Evolutionary conservation across 2,888 invertebrate genomes (phyloP), one percentile per base, ranked within the genome.

Genomic region (Dicyrtomina minuta): DNA sequence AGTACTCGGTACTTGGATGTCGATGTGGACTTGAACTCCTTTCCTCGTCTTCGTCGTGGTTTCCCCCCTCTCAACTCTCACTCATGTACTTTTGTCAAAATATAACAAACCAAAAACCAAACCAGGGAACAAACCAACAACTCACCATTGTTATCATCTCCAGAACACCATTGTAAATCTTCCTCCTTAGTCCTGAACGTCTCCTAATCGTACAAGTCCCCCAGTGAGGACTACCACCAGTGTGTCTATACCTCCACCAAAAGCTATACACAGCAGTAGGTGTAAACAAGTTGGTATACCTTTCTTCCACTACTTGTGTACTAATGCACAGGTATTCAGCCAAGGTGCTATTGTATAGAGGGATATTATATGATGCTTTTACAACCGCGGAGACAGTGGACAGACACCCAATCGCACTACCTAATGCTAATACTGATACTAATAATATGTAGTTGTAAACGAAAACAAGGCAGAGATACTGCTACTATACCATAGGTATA

Each of bases 141-240:
- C 41, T 41, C 5, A 33, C 41, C 49, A 62, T 62, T 62, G 62
- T 64, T 39, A 39, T 51, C 64, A 51, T 51, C 39, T 17, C 27
- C 51, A 33, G 44, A 60, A 39, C 27, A 53, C 68, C 41, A 68
- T 62, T 68, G 68, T 68, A 68, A 68, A 68, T 68, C 68, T 68
- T 68, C 17, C 55, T 24, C 44, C 55, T 51, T 56, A 10, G 39
- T 68, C 15, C 49, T 33, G 20, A 51, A 17, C 51, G 17, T 10
- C 41, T 60, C 20, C 55, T 15, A 33, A 33, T n/a, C n/a, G n/a
- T n/a, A n/a, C n/a, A 8, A 15, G 51, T 22, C 27, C 26, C 26
- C 24, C 24, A 6, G n/a, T 12, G 24, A n/a, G 10, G 51, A 51
- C 33, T 33, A 3, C n/a, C 17, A 4, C 46, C 46, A 46, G 46